Conservation (phyloP, 1,140 invertebrate species). For the Trichogramma pretiosum region DNA sequence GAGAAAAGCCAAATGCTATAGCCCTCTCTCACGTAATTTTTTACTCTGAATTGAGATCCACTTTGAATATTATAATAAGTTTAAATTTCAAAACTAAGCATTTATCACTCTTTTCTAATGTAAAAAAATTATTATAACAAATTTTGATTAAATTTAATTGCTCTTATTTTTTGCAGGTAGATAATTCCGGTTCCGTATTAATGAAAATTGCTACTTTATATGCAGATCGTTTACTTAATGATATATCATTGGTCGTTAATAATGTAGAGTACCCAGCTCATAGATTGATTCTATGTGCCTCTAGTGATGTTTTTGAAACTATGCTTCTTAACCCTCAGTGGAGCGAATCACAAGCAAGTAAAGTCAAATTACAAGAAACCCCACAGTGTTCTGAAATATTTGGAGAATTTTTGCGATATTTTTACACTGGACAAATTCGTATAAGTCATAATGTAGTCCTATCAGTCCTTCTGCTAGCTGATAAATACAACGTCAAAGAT, state of each 20-base stretch:
- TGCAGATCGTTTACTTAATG: slow-evolving; percentile 76
- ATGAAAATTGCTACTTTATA: slow-evolving; percentile 75
- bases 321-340: slow-evolving; percentile 92
- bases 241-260: slow-evolving; percentile 73
- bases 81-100: no score
- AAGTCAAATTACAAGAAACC: slow-evolving; percentile 77
- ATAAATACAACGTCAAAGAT: slow-evolving; percentile 92
- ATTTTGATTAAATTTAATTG: neutral
- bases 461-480: slow-evolving; percentile 76
- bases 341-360: slow-evolving; percentile 79
- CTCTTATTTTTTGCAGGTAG: slow-evolving; percentile 50
- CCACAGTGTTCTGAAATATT: slow-evolving; percentile 76
- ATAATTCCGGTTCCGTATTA: slow-evolving; percentile 70
- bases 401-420: slow-evolving; percentile 79
- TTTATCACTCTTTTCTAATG: no score
- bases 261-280: slow-evolving; percentile 78
- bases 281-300: slow-evolving; percentile 84
- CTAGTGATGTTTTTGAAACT: slow-evolving; percentile 92
- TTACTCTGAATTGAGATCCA: no score
- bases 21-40: no score
- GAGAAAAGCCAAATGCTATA: no score
- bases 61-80: no score
- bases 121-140: no score
- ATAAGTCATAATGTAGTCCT: slow-evolving; percentile 76
- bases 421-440: slow-evolving; percentile 85